Base-by-base conservation (phyloP, 2,113 vertebrate genomes). In the Ammodytes marinus region DNA sequence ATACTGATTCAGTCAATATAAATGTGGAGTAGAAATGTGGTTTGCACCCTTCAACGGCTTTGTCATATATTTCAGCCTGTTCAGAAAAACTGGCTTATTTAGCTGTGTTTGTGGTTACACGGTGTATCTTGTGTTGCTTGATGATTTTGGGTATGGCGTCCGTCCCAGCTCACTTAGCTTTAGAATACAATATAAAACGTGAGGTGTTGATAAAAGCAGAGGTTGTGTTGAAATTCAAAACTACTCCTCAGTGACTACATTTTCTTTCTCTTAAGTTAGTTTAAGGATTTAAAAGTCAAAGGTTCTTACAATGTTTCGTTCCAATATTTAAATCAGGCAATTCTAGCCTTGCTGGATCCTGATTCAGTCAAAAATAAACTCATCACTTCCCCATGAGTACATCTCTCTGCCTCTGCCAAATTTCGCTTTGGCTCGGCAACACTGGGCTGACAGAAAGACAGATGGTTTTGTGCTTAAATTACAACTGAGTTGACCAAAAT, bases 11-110 rank as follows among this genome's bases (percentile, higher is more conserved):
- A 74, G 5, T 67, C 39, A 17, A 58, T 80, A 17, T 66, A 82
- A 86, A 87, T 80, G 60, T 74, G 70, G 57, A 8, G 1, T 79
- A 70, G 0, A 75, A 67, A 74, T 47, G 17, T 55, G 42, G 60
- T 57, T 69, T 49, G 19, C 43, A 64, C 15, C 27, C 19, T 77
- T 66, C 58, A 72, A 53, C 80, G 40, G 61, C 17, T 61, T 60
- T 70, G 12, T 73, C 35, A 69, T 35, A 49, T 52, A 60, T 67
- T 85, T 57, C 67, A 69, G 17, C 73, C 64, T 42, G 17, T 72
- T 80, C 63, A 79, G 63, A 66, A 53, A 27, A 63, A 58, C 47
- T 39, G 49, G 50, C 79, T 74, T 81, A 60, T 65, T 83, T 76
- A 73, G 6, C 66, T 27, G 42, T 46, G 49, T 59, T 65, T 88